Base-by-base conservation (phyloP, 1,140 invertebrate species). In the Lepidurus packardi region DNA sequence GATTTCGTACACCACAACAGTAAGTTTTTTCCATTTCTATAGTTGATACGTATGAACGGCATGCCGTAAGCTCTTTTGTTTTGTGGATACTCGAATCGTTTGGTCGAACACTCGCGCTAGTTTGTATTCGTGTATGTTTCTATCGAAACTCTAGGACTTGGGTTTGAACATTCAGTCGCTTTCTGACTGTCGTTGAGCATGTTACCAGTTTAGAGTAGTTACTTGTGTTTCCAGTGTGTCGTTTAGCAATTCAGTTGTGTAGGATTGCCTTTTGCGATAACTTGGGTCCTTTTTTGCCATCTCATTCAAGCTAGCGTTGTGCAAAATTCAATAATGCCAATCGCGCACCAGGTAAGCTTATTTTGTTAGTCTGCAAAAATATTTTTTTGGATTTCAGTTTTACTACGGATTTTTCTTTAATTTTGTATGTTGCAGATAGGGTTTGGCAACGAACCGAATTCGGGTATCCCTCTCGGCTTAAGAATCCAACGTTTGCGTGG, bases 401-500 rank as follows among this genome's bases (percentile, higher is more conserved):
- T 47, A 11, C 45, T 16, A 4, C 45, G 1, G 10, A 11, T 0
- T 47, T 42, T 34, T 7, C 7, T 76, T 16, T 43, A 42, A 24
- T 43, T 16, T 43, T 43, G 0, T n/a, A 21, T 53, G n/a, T 77
- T 44, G 21, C 41, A 77, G 76, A 53, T 77, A 42, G 76, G 76
- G 3, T 9, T 77, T 13, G 44, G 43, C 65, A 77, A 41, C 21
- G 76, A 77, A 34, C 76, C 76, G 34, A 41, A 16, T 53, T 41
- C 53, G 24, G 43, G 65, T 45, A 13, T 47, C 7, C 25, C 44
- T 21, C 41, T 77, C 8, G 76, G 44, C 34, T 13, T 77, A 7
- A 77, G 53, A 7, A 7, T 77, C 6, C 42, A 65, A 25, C 76
- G 76, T 8, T 53, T 77, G 44, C 65, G 76, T 77, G 42, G 43